phyloP scores from a whole-genome alignment of 2,888 invertebrate species.

The Dione juno region DNA sequence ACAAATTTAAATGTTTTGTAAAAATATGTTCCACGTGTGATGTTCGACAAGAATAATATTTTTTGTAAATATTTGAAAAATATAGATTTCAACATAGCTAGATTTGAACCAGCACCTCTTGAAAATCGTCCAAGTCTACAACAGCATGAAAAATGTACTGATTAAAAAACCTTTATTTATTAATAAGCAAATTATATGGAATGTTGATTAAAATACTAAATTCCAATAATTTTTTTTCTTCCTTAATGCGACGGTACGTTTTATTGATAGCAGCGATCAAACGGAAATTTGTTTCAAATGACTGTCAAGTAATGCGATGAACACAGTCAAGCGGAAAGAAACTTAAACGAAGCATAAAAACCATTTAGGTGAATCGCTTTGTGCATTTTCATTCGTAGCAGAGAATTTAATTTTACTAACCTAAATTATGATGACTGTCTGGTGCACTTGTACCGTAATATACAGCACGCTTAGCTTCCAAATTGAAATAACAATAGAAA shows the following conservation, averaged over 20 bases:
- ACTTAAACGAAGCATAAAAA: constrained; percentile 32
- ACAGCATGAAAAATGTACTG: too few species aligned
- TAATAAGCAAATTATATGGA: not conserved
- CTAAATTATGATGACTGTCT: constrained; percentile 12
- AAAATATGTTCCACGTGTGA: too few species aligned
- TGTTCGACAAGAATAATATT: too few species aligned
- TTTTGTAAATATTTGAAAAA: too few species aligned
- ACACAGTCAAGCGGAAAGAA: constrained; percentile 31
- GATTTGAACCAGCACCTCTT: too few species aligned
- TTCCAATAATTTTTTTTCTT: constrained; percentile 1
- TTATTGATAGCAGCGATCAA: constrained; percentile 17
- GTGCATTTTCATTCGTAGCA: constrained; percentile 22
- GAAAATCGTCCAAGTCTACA: too few species aligned
- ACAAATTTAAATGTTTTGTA: too few species aligned
- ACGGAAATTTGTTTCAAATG: constrained; percentile 31
- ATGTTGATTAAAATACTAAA: not conserved
- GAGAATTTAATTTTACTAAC: constrained; percentile 26
- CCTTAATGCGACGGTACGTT: not conserved
- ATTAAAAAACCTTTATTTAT: not conserved
- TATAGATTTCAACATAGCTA: too few species aligned
- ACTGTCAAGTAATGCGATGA: constrained; percentile 24
- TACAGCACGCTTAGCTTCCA: not conserved
- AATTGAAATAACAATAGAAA: too few species aligned
- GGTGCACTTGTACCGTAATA: not conserved
- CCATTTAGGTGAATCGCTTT: constrained; percentile 28